Conservation (phyloP, 2,113 vertebrate species). For the Puntigrus tetrazona region DNA sequence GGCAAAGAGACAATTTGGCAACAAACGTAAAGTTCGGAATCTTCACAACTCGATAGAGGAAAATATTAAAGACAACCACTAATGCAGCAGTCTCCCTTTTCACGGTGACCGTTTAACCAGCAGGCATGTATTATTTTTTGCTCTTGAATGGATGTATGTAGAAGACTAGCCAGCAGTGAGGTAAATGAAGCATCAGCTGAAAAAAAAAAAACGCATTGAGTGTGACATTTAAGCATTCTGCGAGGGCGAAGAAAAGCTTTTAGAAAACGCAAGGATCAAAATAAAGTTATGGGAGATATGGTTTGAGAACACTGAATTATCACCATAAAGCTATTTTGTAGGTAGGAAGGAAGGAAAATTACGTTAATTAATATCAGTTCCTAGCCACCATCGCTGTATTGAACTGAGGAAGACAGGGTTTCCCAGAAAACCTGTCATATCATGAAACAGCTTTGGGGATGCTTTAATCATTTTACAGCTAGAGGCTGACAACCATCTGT, state of each 20-base stretch:
- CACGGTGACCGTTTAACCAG: constrained; percentile 68
- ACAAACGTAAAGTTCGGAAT: background rate
- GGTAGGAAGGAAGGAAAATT: background rate
- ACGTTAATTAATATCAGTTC: background rate
- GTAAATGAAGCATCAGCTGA: background rate
- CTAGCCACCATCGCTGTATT: background rate
- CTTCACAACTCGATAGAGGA: constrained; percentile 10
- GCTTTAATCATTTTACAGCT: constrained; percentile 29
- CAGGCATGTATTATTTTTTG: constrained; percentile 59
- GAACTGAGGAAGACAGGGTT: background rate
- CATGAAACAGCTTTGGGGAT: constrained; percentile 2
- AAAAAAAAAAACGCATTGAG: background rate
- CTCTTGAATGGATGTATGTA: constrained; percentile 32
- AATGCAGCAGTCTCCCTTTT: constrained; percentile 64
- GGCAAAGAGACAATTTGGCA: background rate
- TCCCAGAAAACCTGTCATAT: constrained; percentile 11
- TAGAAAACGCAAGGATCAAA: background rate
- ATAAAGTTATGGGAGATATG: background rate
- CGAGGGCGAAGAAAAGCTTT: background rate
- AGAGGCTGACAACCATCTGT: background rate
- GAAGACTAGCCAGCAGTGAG: background rate
- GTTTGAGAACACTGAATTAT: background rate
- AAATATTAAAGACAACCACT: constrained; percentile 53
- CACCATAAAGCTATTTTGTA: background rate
- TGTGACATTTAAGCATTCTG: background rate